Evolutionary conservation across 2,113 vertebrate species (phyloP).

Genomic region (Coturnix japonica): DNA sequence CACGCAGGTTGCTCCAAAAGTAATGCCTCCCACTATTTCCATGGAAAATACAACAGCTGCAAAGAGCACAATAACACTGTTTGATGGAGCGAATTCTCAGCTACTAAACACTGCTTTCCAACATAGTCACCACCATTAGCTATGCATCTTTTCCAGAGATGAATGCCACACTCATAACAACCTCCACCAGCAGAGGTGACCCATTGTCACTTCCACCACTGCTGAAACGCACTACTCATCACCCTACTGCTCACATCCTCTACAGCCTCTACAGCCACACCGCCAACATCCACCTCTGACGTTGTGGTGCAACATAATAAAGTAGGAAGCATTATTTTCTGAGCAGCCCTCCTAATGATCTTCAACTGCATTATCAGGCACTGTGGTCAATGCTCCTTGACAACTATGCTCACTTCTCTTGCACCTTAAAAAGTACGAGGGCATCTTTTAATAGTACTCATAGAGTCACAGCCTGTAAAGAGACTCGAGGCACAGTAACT

Average conservation of each 20-base stretch:
- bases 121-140: background rate
- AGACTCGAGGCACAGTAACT: accelerated
- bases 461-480: background rate
- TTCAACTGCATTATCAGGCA: background rate
- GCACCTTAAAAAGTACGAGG: background rate
- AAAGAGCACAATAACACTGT: background rate
- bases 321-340: too few species aligned
- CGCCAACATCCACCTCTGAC: too few species aligned
- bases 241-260: too few species aligned
- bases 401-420: background rate
- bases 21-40: background rate
- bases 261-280: too few species aligned
- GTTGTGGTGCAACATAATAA: too few species aligned
- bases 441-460: background rate
- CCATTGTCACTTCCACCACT: background rate
- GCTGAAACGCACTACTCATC: too few species aligned
- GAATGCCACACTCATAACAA: background rate
- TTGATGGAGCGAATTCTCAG: background rate
- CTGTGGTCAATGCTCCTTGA: background rate
- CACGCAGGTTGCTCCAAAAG: background rate
- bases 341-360: background rate
- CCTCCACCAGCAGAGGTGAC: background rate
- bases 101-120: background rate
- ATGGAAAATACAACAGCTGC: background rate
- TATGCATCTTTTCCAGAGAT: background rate